Evolutionary conservation across 1,140 invertebrate species (phyloP).

Genomic region (Belonocnema kinseyi): DNA sequence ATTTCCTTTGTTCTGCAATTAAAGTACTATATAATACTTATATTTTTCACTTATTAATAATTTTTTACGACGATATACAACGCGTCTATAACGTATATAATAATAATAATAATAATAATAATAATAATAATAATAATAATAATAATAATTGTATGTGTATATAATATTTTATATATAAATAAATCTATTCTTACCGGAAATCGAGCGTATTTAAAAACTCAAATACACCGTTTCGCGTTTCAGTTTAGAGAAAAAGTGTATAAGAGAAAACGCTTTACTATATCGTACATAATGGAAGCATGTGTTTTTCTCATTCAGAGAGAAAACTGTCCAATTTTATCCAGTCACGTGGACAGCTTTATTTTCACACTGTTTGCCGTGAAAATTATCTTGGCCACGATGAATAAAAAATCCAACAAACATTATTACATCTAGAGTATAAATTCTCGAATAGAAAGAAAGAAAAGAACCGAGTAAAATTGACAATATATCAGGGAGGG

Average conservation of each 20-base stretch:
- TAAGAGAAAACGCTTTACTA: constrained; percentile 34
- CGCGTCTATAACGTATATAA: constrained; percentile 49
- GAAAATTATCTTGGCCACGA: constrained; percentile 63
- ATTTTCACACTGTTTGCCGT: constrained; percentile 36
- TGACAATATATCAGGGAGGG: constrained; percentile 36
- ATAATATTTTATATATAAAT: constrained; percentile 38
- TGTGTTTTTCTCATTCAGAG: constrained; percentile 63
- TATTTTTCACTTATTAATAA: constrained; percentile 41
- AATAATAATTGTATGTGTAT: constrained; percentile 51
- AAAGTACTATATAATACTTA: constrained; percentile 50
- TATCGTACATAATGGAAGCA: constrained; percentile 66
- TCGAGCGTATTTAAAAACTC: constrained; percentile 60
- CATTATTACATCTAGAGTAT: constrained; percentile 1
- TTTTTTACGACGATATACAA: constrained; percentile 42
- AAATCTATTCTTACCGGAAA: constrained; percentile 42
- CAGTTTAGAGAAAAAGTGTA: constrained; percentile 16
- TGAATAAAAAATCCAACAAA: constrained; percentile 51
- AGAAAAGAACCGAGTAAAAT: constrained; percentile 13
- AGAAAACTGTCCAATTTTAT: constrained; percentile 62
- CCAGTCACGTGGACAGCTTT: constrained; percentile 7
- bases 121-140: too few species aligned
- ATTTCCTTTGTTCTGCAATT: constrained; percentile 54
- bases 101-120: too few species aligned
- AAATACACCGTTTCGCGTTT: constrained; percentile 57
- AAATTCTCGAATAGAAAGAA: constrained; percentile 8